A percentile compares a stretch with the other conserved stretches of the same genome.
These are phyloP conservation scores for Canis aureus DNA, from an alignment of 2,113 vertebrate species.

Conservation along the genomic window DNA sequence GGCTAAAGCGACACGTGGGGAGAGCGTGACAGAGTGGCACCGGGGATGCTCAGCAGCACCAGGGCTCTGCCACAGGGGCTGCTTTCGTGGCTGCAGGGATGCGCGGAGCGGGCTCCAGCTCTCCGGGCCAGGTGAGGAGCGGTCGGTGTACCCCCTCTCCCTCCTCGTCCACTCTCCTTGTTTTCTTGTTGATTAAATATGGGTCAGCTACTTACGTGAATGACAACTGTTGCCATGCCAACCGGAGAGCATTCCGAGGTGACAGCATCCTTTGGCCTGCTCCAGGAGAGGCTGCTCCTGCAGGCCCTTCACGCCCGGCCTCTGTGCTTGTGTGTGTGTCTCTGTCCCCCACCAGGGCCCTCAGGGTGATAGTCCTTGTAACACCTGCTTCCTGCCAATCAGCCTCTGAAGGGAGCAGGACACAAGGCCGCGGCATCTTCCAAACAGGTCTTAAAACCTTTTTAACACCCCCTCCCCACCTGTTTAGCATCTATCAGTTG, in stretches of 20 bases:
- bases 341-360: background rate
- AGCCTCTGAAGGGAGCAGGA: background rate
- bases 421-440: background rate
- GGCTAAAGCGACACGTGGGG: too few species aligned
- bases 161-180: background rate
- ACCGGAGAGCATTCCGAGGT: conserved; percentile 42
- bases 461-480: too few species aligned
- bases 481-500: background rate
- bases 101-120: background rate
- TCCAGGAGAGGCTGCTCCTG: background rate
- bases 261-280: background rate
- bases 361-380: background rate
- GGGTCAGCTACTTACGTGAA: conserved; percentile 62
- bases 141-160: background rate
- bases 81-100: background rate
- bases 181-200: conserved; percentile 70
- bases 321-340: too few species aligned
- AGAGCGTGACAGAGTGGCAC: background rate
- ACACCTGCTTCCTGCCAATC: background rate
- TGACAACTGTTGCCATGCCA: conserved; percentile 71
- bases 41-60: fast-evolving
- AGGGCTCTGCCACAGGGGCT: too few species aligned
- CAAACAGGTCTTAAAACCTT: background rate
- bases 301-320: background rate
- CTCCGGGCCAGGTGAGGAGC: background rate